These are phyloP conservation scores for Cataglyphis rosenhaueri DNA, from an alignment of 2,888 invertebrate species.

Conservation along the genomic window DNA sequence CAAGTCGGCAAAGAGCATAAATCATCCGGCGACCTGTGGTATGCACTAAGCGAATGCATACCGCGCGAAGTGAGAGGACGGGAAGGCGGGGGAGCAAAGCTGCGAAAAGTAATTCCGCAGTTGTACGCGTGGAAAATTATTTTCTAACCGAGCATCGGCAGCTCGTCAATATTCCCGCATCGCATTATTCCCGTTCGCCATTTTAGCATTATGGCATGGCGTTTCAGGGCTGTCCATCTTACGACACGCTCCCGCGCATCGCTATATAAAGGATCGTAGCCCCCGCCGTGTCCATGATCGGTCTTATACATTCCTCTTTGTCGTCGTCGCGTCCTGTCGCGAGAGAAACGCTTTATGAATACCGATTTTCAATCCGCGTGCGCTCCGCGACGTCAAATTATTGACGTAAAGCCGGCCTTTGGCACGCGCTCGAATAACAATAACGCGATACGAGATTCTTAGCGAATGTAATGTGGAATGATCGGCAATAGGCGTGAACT, in stretches of 20 bases:
- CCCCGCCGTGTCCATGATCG: conserved; percentile 22
- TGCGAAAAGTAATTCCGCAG: conserved; percentile 32
- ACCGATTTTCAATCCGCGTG: conserved; percentile 46
- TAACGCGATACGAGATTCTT: conserved; percentile 43
- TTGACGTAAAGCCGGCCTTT: conserved; percentile 49
- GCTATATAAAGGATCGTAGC: conserved; percentile 69
- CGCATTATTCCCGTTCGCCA: conserved; percentile 54
- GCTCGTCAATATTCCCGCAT: conserved; percentile 65
- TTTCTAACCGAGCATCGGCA: conserved; percentile 57
- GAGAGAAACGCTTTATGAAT: conserved; percentile 39
- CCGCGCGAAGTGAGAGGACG: background rate
- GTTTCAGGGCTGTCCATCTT: conserved; percentile 66
- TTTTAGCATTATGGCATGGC: conserved; percentile 56
- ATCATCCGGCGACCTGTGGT: background rate
- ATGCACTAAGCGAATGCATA: background rate
- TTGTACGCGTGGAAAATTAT: conserved; percentile 42
- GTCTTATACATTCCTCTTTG: conserved; percentile 51
- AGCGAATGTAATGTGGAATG: background rate
- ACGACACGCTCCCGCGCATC: conserved; percentile 55
- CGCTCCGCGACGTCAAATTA: conserved; percentile 29
- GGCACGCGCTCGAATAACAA: conserved; percentile 53
- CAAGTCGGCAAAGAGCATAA: conserved; percentile 9
- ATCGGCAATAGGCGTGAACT: background rate
- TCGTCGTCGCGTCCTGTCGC: conserved; percentile 35
- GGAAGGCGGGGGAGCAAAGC: background rate